Evolutionary conservation across 2,888 invertebrate genomes (phyloP).

Genomic region (Aphodius sticticus): DNA sequence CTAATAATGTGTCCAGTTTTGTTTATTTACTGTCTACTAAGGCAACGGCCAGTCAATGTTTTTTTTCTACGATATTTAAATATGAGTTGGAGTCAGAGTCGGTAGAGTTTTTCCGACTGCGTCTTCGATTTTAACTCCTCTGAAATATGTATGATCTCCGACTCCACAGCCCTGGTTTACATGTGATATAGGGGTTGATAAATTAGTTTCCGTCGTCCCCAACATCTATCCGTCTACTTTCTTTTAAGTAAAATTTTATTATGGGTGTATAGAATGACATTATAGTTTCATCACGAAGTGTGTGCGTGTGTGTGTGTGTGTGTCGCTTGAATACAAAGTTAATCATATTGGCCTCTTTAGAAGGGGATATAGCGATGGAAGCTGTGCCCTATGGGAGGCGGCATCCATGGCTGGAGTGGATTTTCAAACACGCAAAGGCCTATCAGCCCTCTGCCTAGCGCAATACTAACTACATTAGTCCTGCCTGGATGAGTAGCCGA

Average conservation of each 20-base stretch:
- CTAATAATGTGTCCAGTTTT: too few relatives aligned
- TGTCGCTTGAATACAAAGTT: neutral
- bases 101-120: too few relatives aligned
- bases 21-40: too few relatives aligned
- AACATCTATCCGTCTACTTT: too few relatives aligned
- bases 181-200: too few relatives aligned
- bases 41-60: too few relatives aligned
- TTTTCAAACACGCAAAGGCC: conserved; percentile 42
- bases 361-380: conserved; percentile 25
- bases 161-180: too few relatives aligned
- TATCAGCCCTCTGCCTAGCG: conserved; percentile 46
- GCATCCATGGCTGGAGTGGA: conserved; percentile 11
- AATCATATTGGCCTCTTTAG: conserved; percentile 7
- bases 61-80: too few relatives aligned
- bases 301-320: neutral
- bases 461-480: conserved; percentile 57
- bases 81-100: too few relatives aligned
- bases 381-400: conserved; percentile 34
- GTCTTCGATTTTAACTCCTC: too few relatives aligned
- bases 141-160: too few relatives aligned
- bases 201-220: too few relatives aligned
- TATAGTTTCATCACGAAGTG: neutral
- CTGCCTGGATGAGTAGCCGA: conserved; percentile 57
- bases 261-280: neutral
- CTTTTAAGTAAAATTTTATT: neutral